Percentiles rank a stretch among this genome's conserved stretches.
These are phyloP conservation scores for Semotilus atromaculatus DNA, from an alignment of 2,797 vertebrate genomes.

Conservation along the genomic window DNA sequence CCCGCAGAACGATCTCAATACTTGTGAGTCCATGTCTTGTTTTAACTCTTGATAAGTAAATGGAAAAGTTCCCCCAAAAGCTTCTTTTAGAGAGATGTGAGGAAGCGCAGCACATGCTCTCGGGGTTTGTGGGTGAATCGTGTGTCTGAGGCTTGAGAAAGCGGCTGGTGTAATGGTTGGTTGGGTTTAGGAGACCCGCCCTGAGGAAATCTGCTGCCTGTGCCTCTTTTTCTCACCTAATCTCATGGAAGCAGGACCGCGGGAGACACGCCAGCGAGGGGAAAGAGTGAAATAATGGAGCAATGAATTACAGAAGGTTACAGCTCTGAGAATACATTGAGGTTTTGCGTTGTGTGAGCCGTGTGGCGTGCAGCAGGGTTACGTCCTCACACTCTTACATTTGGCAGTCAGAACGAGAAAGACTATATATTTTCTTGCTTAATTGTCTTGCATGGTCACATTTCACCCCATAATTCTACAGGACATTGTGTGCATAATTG, in stretches of 20 bases:
- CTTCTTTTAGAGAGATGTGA: not conserved
- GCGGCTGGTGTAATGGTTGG: constrained; percentile 13
- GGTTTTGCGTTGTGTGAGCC: not conserved
- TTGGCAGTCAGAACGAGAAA: not conserved
- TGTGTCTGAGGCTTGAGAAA: not conserved
- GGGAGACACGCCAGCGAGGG: constrained; percentile 3
- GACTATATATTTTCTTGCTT: not conserved
- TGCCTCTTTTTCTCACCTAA: constrained; percentile 47
- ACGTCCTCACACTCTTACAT: not conserved
- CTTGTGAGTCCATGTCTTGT: not conserved
- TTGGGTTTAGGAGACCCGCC: constrained; percentile 31
- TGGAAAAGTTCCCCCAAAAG: not conserved
- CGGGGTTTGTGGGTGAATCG: not conserved
- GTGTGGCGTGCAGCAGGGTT: constrained; percentile 3
- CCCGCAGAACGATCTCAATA: not conserved
- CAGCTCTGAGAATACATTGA: not conserved
- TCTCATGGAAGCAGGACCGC: constrained; percentile 8
- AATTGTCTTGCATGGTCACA: not conserved
- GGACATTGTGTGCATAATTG: not conserved
- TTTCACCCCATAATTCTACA: not conserved
- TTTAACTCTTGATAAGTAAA: constrained; percentile 7
- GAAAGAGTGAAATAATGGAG: constrained; percentile 22
- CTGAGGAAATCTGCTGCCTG: constrained; percentile 8
- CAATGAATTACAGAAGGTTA: not conserved
- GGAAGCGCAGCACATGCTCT: not conserved